Conservation (phyloP, 2,113 vertebrate genomes). For the Pseudopodoces humilis region DNA sequence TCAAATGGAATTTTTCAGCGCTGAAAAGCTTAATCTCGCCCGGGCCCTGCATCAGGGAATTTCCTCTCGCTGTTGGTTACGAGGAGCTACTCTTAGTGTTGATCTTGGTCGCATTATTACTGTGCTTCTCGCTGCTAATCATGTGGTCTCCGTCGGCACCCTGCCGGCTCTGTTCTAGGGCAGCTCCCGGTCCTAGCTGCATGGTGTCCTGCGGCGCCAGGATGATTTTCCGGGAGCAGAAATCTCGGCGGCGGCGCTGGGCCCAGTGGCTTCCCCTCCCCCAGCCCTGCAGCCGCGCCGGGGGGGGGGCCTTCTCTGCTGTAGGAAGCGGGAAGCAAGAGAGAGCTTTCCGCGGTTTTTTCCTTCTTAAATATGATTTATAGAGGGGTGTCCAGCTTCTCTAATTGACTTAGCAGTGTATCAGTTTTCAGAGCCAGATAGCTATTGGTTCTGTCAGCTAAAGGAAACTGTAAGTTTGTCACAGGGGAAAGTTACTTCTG, state of each 20-base stretch:
- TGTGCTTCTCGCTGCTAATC: not conserved
- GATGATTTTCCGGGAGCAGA: not conserved
- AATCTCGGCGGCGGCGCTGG: not conserved
- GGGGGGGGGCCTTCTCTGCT: not conserved
- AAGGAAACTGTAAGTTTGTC: not conserved
- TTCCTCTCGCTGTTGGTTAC: no score
- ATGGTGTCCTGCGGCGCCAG: not conserved
- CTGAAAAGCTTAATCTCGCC: not conserved
- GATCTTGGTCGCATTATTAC: no score
- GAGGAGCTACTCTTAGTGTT: no score
- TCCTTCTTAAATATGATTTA: not conserved
- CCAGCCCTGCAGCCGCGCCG: no score
- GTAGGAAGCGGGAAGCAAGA: not conserved
- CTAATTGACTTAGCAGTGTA: not conserved
- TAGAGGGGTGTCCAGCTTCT: not conserved
- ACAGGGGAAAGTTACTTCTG: not conserved
- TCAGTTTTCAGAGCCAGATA: not conserved
- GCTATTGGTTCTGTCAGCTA: not conserved
- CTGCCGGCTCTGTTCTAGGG: no score
- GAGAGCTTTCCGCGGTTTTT: not conserved
- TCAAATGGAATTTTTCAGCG: not conserved
- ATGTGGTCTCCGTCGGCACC: not conserved
- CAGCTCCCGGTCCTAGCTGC: no score
- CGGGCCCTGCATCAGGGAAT: not conserved
- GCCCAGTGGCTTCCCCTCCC: no score